These are phyloP conservation scores for Puffinus mauretanicus DNA, from an alignment of 2,113 vertebrate species.

Conservation along the genomic window DNA sequence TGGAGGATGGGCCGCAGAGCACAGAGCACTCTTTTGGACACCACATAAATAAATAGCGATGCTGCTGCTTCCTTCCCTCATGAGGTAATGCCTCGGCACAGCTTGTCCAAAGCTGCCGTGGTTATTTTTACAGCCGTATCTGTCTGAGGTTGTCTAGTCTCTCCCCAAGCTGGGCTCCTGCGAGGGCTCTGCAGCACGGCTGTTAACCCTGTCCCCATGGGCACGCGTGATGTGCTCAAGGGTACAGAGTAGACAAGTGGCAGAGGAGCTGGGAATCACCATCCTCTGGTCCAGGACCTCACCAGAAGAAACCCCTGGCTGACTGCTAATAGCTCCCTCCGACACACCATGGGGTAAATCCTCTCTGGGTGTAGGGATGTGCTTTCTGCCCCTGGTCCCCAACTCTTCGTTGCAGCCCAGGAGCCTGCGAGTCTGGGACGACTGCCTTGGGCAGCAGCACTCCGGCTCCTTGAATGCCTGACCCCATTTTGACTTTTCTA, in stretches of 20 bases:
- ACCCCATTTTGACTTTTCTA: not conserved
- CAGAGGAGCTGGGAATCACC: not conserved
- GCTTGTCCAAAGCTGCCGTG: not conserved
- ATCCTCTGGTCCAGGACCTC: not conserved
- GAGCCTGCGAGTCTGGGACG: rapidly evolving
- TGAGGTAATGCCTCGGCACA: not conserved
- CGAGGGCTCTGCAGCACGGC: rapidly evolving
- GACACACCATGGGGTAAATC: rapidly evolving
- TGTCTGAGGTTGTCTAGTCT: not conserved
- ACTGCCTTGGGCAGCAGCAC: not conserved
- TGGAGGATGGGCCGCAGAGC: not conserved
- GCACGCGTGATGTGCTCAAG: rapidly evolving
- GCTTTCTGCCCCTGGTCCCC: not conserved
- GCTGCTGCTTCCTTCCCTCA: not conserved
- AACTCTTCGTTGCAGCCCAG: rapidly evolving
- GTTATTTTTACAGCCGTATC: not conserved
- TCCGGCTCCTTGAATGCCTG: rapidly evolving
- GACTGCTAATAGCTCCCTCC: rapidly evolving
- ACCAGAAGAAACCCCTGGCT: not conserved
- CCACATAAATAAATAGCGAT: not conserved
- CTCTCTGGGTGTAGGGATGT: not conserved
- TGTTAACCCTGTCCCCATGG: rapidly evolving
- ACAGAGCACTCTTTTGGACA: not conserved
- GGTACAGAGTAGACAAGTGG: too few species aligned
- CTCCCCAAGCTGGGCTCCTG: rapidly evolving